Evolutionary conservation across 2,888 invertebrate species (phyloP).

Genomic region (Plagiodera versicolora): DNA sequence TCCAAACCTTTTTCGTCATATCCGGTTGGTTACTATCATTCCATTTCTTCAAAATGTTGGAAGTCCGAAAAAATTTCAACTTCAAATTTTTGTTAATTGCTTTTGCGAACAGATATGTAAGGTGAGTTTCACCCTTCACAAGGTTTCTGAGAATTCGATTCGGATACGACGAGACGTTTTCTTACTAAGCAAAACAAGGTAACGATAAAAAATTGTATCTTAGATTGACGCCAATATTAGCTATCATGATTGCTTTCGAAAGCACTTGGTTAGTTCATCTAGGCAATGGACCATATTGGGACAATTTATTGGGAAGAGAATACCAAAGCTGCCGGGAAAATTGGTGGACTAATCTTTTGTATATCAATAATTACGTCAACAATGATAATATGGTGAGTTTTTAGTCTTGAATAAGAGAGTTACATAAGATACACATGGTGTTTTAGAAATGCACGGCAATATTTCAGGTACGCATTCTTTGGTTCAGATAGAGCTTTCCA

Average conservation of each 20-base stretch:
- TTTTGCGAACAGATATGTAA: conserved; percentile 44
- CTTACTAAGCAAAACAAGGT: too few relatives aligned
- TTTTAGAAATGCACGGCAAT: too few relatives aligned
- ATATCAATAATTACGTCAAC: conserved; percentile 43
- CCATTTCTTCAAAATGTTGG: conserved; percentile 36
- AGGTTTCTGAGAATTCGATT: too few relatives aligned
- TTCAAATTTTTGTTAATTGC: conserved; percentile 36
- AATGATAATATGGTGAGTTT: conserved; percentile 38
- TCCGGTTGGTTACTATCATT: conserved; percentile 40
- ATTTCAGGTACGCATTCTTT: too few relatives aligned
- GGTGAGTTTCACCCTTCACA: too few relatives aligned
- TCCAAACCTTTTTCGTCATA: conserved; percentile 42
- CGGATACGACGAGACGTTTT: too few relatives aligned
- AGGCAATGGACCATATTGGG: conserved; percentile 42
- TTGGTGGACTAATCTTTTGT: conserved; percentile 45
- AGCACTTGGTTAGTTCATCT: conserved; percentile 35
- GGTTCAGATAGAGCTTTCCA: too few relatives aligned
- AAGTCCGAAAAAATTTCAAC: conserved; percentile 32
- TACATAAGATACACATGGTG: too few relatives aligned
- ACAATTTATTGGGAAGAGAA: conserved; percentile 37
- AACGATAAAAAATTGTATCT: too few relatives aligned
- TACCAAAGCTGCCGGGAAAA: conserved; percentile 41
- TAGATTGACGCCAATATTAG: conserved; percentile 33
- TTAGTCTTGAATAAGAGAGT: not conserved
- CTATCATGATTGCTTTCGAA: conserved; percentile 29